Evolutionary conservation across 2,888 invertebrate genomes (phyloP).

Genomic region (Mystacides longicornis): DNA sequence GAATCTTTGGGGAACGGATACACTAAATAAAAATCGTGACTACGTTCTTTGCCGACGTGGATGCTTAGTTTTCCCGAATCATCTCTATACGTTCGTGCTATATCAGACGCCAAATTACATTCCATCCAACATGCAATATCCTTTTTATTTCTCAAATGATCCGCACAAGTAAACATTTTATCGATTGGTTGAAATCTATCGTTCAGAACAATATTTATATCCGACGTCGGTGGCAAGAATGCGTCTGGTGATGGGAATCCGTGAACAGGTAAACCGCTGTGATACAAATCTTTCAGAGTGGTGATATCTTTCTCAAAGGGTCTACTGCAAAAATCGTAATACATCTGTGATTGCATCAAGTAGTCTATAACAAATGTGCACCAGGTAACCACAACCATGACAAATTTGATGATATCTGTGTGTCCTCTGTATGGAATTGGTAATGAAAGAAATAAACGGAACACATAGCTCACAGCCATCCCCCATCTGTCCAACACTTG

Average conservation of each 20-base stretch:
- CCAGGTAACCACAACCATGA: not conserved
- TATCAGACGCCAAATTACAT: conserved; percentile 38
- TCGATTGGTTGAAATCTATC: conserved; percentile 33
- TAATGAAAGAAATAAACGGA: not conserved
- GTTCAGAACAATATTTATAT: conserved; percentile 35
- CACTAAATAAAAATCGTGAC: conserved; percentile 40
- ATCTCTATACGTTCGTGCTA: conserved; percentile 36
- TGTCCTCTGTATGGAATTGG: not conserved
- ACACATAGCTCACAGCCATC: not conserved
- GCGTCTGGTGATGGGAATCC: conserved; percentile 43
- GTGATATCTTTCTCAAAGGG: conserved; percentile 30
- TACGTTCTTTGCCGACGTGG: conserved; percentile 39
- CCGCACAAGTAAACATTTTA: conserved; percentile 35
- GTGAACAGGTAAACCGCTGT: conserved; percentile 39
- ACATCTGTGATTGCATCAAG: not conserved
- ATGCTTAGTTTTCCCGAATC: conserved; percentile 40
- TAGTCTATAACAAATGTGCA: not conserved
- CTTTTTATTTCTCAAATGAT: conserved; percentile 34
- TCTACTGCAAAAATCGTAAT: not conserved
- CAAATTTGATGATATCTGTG: not conserved
- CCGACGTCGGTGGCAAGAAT: conserved; percentile 38
- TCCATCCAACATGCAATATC: conserved; percentile 40
- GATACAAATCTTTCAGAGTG: conserved; percentile 40
- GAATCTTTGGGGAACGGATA: conserved; percentile 37
- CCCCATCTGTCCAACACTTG: not conserved